Percentiles rank a stretch among this genome's conserved stretches.
Evolutionary conservation across 2,888 invertebrate species (phyloP).

Genomic region (Cephus spinipes): DNA sequence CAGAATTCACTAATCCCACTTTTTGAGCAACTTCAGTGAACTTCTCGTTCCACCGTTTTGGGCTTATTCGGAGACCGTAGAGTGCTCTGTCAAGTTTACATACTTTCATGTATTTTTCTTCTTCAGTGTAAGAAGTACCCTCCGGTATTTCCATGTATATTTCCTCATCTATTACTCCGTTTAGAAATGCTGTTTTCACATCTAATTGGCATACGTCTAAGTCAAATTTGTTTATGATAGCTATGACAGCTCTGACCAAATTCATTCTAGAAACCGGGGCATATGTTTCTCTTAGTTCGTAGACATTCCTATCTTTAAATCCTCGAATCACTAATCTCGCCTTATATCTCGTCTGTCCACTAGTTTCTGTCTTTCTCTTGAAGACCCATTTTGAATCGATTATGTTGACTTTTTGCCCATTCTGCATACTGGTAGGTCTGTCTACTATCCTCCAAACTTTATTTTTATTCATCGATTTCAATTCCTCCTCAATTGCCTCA

Average conservation of each 20-base stretch:
- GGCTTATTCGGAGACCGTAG: conserved; percentile 33
- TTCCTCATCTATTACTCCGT: conserved; percentile 4
- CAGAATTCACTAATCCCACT: conserved; percentile 15
- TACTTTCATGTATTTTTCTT: conserved; percentile 13
- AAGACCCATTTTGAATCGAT: conserved; percentile 15
- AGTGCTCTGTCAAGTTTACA: conserved; percentile 31
- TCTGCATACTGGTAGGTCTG: not conserved
- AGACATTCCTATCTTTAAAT: conserved; percentile 2
- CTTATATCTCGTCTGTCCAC: conserved; percentile 1
- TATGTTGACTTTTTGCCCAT: not conserved
- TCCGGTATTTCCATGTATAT: conserved; percentile 19
- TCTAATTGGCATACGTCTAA: conserved; percentile 10
- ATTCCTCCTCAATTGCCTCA: not conserved
- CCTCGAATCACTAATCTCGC: conserved; percentile 12
- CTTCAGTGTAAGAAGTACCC: conserved; percentile 2
- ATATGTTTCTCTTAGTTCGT: too few relatives aligned
- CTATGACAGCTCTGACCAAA: conserved; percentile 10
- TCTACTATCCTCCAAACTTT: not conserved
- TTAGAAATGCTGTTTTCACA: conserved; percentile 15
- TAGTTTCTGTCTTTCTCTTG: not conserved
- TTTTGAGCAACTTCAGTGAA: conserved; percentile 27
- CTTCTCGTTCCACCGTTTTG: conserved; percentile 32
- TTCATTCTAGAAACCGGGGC: conserved; percentile 12
- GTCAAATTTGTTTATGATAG: conserved; percentile 6
- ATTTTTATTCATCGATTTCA: conserved; percentile 11